Evolutionary conservation across 1,140 invertebrate species (phyloP), one percentile per base, ranked within the genome.

Genomic region (Rhynchophorus ferrugineus): DNA sequence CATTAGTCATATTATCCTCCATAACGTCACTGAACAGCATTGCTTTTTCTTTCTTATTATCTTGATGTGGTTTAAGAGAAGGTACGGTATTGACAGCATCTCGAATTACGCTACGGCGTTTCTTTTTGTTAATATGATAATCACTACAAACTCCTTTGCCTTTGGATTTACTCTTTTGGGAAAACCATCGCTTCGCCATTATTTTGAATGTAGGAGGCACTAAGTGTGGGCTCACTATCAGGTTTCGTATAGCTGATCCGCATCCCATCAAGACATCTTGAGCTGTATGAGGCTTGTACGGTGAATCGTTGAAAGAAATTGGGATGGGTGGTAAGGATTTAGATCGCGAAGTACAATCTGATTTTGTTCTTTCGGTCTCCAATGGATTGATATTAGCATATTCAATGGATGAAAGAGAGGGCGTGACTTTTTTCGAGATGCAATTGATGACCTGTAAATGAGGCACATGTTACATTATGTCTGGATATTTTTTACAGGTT

Each of bases 381-480:
- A n/a, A n/a, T n/a, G n/a, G n/a, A n/a, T n/a, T n/a, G n/a, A n/a
- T n/a, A 14, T 16, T 45, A 2, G 24, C 9, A 18, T 14, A 22
- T 36, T 51, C 49, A 9, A 51, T 43, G 17, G 49, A 34, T 33
- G 49, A 44, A 7, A 51, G 41, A 3, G 49, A 51, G 43, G 49
- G 49, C 18, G 49, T 51, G 34, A 44, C 13, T 36, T 36, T 43
- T 20, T 21, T 36, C 36, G 49, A 51, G 14, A 51, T 6, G 17
- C 22, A 51, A 37, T 51, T 51, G 16, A 51, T 51, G 18, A 33
- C 14, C 49, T 51, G 33, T 5, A 22, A 29, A 44, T 2, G 14
- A 20, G 22, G 8, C 3, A 37, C 9, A 3, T 3, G 5, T 37
- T 8, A n/a, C 13, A 7, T 37, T 3, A 14, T 36, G n/a, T n/a